Evolutionary conservation across 2,797 vertebrate genomes (phyloP).

Genomic region (Furcifer pardalis): DNA sequence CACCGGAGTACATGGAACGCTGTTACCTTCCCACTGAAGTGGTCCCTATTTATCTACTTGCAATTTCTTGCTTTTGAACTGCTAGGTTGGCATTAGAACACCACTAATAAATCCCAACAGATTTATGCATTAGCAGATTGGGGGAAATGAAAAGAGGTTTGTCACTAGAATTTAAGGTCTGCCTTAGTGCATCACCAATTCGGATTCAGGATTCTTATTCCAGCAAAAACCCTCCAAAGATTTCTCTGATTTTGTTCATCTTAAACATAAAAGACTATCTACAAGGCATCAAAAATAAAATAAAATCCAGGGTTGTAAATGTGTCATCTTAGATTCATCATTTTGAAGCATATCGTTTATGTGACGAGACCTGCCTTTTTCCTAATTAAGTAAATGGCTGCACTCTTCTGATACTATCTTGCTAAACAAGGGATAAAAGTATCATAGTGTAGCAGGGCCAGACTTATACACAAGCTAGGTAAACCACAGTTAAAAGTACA

Average conservation of each 20-base stretch:
- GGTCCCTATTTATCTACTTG: too few relatives aligned
- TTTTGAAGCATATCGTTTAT: neutral
- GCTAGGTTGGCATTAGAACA: too few relatives aligned
- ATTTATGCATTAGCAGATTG: neutral
- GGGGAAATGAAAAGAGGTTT: neutral
- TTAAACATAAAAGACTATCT: neutral
- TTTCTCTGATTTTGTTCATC: neutral
- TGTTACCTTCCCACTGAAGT: too few relatives aligned
- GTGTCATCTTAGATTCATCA: neutral
- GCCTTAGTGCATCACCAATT: neutral
- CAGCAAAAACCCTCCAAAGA: neutral
- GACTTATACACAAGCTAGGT: too few relatives aligned
- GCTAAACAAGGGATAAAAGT: conserved; percentile 25
- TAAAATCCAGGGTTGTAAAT: too few relatives aligned
- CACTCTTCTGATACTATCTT: neutral
- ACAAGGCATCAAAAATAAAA: neutral
- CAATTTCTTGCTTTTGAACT: too few relatives aligned
- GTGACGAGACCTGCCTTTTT: conserved; percentile 15
- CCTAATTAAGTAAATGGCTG: conserved; percentile 3
- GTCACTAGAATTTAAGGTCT: neutral
- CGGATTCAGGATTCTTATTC: neutral
- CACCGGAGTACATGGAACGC: too few relatives aligned
- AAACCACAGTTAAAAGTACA: too few relatives aligned
- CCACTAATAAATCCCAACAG: neutral
- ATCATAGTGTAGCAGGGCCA: neutral